These are phyloP conservation scores for Okapia johnstoni DNA, from an alignment of 2,113 vertebrate species.

Conservation along the genomic window DNA sequence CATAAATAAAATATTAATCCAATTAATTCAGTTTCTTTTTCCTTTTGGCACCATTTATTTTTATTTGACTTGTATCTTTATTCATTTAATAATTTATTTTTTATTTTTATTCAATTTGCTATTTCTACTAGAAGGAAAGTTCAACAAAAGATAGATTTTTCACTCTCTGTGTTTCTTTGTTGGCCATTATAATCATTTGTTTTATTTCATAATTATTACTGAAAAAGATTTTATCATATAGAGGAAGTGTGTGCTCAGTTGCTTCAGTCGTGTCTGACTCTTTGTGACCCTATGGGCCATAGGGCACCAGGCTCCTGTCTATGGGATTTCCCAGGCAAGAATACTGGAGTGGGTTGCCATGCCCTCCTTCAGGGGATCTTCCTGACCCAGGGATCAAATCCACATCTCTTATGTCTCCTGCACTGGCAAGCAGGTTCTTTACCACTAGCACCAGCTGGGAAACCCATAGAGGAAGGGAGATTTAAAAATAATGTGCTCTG, in stretches of 20 bases:
- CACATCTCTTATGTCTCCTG: background rate
- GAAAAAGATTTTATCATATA: background rate
- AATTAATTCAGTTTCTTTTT: background rate
- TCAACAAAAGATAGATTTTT: background rate
- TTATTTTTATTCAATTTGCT: conserved; percentile 18
- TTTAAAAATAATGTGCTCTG: background rate
- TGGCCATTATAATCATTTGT: background rate
- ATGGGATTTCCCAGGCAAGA: background rate
- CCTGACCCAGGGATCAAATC: background rate
- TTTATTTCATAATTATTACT: background rate
- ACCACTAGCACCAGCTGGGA: background rate
- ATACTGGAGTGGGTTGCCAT: background rate
- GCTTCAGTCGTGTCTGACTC: background rate
- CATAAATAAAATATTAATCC: background rate
- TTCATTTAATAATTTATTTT: background rate
- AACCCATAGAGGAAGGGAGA: background rate
- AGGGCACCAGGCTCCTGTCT: background rate
- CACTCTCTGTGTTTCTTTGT: background rate
- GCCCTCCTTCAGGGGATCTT: background rate
- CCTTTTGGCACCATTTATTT: background rate
- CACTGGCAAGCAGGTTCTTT: background rate
- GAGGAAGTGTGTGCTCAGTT: background rate
- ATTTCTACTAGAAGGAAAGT: background rate
- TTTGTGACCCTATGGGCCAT: background rate
- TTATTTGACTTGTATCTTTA: background rate